A percentile compares a stretch with the other conserved stretches of the same genome.
These are phyloP conservation scores for Agraylea sexmaculata DNA, from an alignment of 1,140 invertebrate genomes.

Conservation along the genomic window DNA sequence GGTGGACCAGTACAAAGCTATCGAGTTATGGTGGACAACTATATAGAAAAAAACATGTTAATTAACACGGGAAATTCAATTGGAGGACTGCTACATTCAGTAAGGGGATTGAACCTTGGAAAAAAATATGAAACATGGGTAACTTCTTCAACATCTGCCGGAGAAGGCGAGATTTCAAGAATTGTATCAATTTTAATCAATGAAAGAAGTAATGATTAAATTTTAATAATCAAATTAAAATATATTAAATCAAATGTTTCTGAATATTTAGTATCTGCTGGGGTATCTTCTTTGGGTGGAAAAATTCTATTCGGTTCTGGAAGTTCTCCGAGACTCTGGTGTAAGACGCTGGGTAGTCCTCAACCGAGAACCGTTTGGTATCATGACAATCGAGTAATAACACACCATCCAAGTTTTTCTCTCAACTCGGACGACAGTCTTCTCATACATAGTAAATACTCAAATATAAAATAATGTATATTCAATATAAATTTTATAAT, in stretches of 20 bases:
- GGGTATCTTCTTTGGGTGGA: conserved; percentile 34
- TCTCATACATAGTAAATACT: conserved; percentile 47
- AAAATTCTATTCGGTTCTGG: conserved; percentile 29
- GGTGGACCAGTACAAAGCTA: conserved; percentile 16
- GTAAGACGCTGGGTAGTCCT: conserved; percentile 48
- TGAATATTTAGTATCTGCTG: conserved; percentile 36
- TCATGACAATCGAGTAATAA: conserved; percentile 47
- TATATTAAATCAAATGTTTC: neutral
- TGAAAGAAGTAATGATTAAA: conserved; percentile 26
- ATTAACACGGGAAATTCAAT: neutral
- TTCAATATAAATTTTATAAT: neutral
- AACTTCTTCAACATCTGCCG: conserved; percentile 62
- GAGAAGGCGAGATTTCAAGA: conserved; percentile 51
- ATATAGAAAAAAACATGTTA: neutral
- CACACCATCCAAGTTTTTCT: conserved; percentile 48
- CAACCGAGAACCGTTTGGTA: conserved; percentile 53
- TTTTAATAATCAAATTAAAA: neutral
- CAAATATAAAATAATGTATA: no score
- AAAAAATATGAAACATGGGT: conserved; percentile 76
- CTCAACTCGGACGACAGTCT: conserved; percentile 48
- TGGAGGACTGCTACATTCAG: conserved; percentile 38
- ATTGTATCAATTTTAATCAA: conserved; percentile 29
- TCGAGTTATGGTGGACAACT: conserved; percentile 8
- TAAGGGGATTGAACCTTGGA: conserved; percentile 50
- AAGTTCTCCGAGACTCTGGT: conserved; percentile 39